phyloP scores from a whole-genome alignment of 2,888 invertebrate species.

The Eustalomyia histrio region DNA sequence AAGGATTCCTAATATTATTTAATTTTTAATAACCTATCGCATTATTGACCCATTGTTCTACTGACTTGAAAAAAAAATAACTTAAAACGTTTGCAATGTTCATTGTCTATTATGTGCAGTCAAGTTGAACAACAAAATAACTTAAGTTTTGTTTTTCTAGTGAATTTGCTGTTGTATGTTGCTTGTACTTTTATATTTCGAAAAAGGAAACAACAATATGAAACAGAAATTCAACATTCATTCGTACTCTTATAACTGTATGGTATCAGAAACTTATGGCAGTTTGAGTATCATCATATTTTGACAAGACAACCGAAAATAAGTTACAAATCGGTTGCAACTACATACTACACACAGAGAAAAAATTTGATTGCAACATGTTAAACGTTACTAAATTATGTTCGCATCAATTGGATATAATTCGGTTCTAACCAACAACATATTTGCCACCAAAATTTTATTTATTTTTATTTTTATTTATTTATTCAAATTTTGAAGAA shows the following conservation, averaged over 20 bases:
- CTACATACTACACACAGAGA: too few relatives aligned
- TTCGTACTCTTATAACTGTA: background rate
- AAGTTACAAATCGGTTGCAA: conserved; percentile 56
- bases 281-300: conserved; percentile 63
- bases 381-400: too few relatives aligned
- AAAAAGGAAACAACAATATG: background rate
- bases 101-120: conserved; percentile 61
- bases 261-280: conserved; percentile 58
- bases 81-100: conserved; percentile 46
- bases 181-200: background rate
- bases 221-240: conserved; percentile 29
- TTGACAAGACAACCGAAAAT: conserved; percentile 65
- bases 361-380: too few relatives aligned
- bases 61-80: background rate
- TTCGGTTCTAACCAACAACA: too few relatives aligned
- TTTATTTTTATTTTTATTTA: too few relatives aligned
- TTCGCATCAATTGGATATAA: too few relatives aligned
- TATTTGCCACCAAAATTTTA: too few relatives aligned
- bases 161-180: background rate
- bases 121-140: conserved; percentile 61
- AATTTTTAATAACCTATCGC: too few relatives aligned
- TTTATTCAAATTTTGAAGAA: too few relatives aligned
- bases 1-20: too few relatives aligned
- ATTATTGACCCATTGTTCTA: too few relatives aligned
- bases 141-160: conserved; percentile 33